Evolutionary conservation across 2,888 invertebrate species (phyloP).

Genomic region (Melanostoma mellinum): DNA sequence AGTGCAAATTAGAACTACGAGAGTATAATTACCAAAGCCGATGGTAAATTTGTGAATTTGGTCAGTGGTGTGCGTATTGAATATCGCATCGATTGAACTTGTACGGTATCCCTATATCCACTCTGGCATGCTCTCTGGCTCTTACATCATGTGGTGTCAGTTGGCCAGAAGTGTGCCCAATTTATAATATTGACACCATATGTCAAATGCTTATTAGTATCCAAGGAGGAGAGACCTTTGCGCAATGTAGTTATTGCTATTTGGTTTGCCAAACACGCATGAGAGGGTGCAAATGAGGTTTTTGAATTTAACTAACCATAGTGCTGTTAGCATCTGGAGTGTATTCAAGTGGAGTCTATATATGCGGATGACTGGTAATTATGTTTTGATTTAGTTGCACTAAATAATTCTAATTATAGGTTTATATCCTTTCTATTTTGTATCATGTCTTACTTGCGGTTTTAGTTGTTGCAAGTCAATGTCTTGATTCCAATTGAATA

Average conservation of each 20-base stretch:
- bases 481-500: no score
- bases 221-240: slow-evolving; percentile 17
- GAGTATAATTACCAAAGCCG: slow-evolving; percentile 47
- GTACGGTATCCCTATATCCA: slow-evolving; percentile 32
- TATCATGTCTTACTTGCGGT: no score
- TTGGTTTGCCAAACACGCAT: slow-evolving; percentile 13
- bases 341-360: no score
- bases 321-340: no score
- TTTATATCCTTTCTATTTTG: no score
- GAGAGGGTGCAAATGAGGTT: slow-evolving; percentile 1
- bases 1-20: slow-evolving; percentile 62
- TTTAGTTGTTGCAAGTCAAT: no score
- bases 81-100: slow-evolving; percentile 45
- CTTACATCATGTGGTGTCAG: slow-evolving; percentile 66
- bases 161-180: slow-evolving; percentile 71
- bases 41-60: slow-evolving; percentile 63
- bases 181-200: slow-evolving; percentile 63
- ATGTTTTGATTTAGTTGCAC: no score
- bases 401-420: no score
- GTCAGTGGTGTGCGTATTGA: slow-evolving; percentile 46
- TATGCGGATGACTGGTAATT: no score
- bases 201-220: slow-evolving; percentile 65
- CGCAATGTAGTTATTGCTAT: background rate
- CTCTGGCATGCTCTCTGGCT: slow-evolving; percentile 7
- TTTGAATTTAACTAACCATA: slow-evolving; percentile 20